These are phyloP conservation scores for Oncorhynchus kisutch DNA, from an alignment of 2,113 vertebrate genomes.

Conservation along the genomic window DNA sequence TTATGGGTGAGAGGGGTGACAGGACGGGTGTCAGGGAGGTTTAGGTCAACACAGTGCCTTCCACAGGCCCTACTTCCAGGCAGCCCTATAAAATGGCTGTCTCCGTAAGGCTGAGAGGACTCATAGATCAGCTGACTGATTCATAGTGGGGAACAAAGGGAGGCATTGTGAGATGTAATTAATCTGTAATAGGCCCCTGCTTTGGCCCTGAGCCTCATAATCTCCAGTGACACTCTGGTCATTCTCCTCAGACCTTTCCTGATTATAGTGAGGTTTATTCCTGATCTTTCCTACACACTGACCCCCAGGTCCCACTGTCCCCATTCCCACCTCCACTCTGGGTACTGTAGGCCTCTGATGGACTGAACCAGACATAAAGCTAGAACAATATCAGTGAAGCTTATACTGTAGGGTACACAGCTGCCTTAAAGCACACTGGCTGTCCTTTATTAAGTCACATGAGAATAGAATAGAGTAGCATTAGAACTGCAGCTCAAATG, in stretches of 20 bases:
- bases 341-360: background rate
- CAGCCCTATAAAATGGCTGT: background rate
- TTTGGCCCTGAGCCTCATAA: slow-evolving; percentile 34
- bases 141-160: slow-evolving; percentile 6
- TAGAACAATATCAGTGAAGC: background rate
- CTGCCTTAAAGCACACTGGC: background rate
- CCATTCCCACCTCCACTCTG: background rate
- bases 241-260: too few relatives aligned
- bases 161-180: slow-evolving; percentile 16
- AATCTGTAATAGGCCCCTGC: slow-evolving; percentile 24
- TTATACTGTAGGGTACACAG: background rate
- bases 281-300: background rate
- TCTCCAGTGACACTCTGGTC: slow-evolving; percentile 33
- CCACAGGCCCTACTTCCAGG: slow-evolving; percentile 1
- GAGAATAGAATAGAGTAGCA: background rate
- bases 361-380: too few relatives aligned
- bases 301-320: background rate
- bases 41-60: background rate
- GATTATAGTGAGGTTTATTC: background rate
- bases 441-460: background rate
- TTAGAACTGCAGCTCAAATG: background rate
- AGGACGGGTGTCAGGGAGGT: background rate
- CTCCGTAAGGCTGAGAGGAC: slow-evolving; percentile 5
- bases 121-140: background rate
- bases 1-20: background rate